Conservation (phyloP, 2,888 invertebrate genomes). For the Petrolisthes manimaculis region DNA sequence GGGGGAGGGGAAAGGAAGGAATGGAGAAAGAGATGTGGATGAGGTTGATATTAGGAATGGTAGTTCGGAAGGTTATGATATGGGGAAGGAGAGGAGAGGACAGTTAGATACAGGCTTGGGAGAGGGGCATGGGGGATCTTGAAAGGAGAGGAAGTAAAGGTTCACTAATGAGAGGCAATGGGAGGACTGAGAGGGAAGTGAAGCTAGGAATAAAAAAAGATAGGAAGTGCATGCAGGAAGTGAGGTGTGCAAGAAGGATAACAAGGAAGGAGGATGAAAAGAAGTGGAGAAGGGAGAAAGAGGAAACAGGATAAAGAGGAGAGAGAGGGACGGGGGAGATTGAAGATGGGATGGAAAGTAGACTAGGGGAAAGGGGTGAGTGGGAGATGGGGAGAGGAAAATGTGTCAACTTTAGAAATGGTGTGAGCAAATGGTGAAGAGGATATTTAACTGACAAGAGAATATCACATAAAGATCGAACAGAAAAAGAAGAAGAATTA, state of each 20-base stretch:
- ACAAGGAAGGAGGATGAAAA: not conserved
- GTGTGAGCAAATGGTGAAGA: too few species aligned
- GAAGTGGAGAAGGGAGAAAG: not conserved
- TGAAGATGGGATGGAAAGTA: not conserved
- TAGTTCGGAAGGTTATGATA: not conserved
- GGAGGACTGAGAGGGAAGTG: not conserved
- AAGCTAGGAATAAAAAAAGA: not conserved
- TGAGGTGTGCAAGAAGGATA: not conserved
- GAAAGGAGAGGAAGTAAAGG: not conserved
- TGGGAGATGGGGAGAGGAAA: not conserved
- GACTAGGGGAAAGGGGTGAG: not conserved
- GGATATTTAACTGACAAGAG: too few species aligned
- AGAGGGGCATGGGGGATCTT: not conserved
- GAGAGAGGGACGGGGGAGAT: not conserved
- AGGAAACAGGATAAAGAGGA: not conserved
- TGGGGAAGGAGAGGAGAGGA: constrained; percentile 7
- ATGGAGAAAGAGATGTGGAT: not conserved
- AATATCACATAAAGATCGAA: too few species aligned
- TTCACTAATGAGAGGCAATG: not conserved
- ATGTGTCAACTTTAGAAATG: not conserved
- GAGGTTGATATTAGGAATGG: not conserved
- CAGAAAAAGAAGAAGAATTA: too few species aligned
- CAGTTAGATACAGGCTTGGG: not conserved
- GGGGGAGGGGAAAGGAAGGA: not conserved
- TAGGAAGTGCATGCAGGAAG: not conserved